Percentiles rank a stretch among this genome's conserved stretches.
phyloP scores from a whole-genome alignment of 2,113 vertebrate species.

The Anolis carolinensis region DNA sequence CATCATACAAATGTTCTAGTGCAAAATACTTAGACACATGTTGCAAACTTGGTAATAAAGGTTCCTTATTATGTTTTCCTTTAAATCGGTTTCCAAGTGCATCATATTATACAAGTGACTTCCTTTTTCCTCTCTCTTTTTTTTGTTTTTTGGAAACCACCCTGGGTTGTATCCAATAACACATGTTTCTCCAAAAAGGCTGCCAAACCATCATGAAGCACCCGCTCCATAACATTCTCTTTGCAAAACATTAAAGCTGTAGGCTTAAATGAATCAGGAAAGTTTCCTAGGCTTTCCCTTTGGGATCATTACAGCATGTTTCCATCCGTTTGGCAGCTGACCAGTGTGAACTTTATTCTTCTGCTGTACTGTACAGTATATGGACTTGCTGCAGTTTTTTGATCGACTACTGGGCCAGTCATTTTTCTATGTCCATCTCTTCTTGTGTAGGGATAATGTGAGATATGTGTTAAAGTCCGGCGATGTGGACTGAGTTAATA shows the following conservation, averaged over 20 bases:
- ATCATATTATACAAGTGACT: neutral
- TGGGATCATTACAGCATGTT: neutral
- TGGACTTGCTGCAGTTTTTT: neutral
- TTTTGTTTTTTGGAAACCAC: neutral
- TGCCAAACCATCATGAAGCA: neutral
- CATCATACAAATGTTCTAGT: neutral
- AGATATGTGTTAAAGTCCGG: neutral
- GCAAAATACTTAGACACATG: neutral
- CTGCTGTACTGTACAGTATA: neutral
- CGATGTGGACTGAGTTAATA: neutral
- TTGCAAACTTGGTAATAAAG: neutral
- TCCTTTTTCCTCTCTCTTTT: neutral
- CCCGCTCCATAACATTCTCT: neutral
- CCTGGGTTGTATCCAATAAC: neutral
- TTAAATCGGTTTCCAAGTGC: neutral
- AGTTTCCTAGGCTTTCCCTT: neutral
- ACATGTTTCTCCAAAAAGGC: neutral
- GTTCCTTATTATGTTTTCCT: neutral
- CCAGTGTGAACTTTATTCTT: neutral
- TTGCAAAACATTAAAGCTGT: neutral
- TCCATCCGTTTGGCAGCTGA: neutral
- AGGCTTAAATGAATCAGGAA: neutral
- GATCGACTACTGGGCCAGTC: neutral
- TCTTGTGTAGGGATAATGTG: neutral
- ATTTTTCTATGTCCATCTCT: neutral